Percentiles rank a stretch among this genome's conserved stretches.
phyloP scores from a whole-genome alignment of 2,113 vertebrate species.

The Ovis canadensis region DNA sequence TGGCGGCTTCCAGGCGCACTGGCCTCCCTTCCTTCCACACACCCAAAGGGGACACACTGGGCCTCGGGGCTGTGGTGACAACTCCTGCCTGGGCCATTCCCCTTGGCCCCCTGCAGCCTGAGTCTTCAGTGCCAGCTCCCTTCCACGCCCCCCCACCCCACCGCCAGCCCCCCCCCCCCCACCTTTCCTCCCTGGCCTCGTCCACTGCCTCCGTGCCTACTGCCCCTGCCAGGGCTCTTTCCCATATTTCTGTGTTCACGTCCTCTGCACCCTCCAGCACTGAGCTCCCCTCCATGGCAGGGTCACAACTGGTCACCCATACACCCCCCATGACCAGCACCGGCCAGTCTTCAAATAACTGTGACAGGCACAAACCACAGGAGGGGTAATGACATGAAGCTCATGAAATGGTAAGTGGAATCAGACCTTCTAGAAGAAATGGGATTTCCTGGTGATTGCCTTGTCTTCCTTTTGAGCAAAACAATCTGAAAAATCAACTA shows the following conservation, averaged over 20 bases:
- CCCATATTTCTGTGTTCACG: not conserved
- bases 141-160: too few species aligned
- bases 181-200: accelerated
- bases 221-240: accelerated
- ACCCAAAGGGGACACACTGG: accelerated
- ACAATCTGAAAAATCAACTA: not conserved
- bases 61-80: accelerated
- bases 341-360: not conserved
- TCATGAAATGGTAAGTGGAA: not conserved
- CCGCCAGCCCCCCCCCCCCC: too few species aligned
- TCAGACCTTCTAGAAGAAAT: not conserved
- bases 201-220: accelerated
- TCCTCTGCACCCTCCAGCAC: not conserved
- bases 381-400: not conserved
- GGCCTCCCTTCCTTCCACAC: not conserved
- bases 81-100: not conserved
- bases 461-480: not conserved
- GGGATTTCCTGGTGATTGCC: not conserved
- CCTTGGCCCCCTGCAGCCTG: accelerated
- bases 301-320: accelerated
- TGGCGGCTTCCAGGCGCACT: accelerated
- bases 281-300: not conserved
- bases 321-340: not conserved
- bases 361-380: not conserved
- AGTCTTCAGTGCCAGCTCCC: not conserved